Evolutionary conservation across 2,797 vertebrate species (phyloP), one percentile per base, ranked within the genome.

Genomic region (Myotis planiceps): DNA sequence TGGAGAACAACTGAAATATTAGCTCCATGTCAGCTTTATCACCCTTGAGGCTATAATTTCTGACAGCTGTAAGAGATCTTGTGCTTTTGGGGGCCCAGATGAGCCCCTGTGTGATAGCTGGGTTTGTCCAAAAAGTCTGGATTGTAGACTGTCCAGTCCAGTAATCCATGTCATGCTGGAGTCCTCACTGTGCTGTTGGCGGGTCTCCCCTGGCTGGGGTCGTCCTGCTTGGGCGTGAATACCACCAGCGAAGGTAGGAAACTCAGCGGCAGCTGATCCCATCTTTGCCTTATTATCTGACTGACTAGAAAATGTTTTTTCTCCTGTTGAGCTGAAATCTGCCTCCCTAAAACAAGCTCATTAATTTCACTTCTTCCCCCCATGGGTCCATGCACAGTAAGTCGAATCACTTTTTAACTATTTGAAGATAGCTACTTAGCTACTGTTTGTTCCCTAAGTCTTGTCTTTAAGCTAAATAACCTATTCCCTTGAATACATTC

Each of bases 1-100:
- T 82, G 78, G 83, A 96, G 93, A 96, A 95, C 75, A 97, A 96
- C 92, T 96, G 65, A 96, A 96, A 92, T 96, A 85, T 97, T 90
- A 98, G 87, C 72, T 92, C 88, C 66, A 23, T 94, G 49, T 97
- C 92, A 96, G 84, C 63, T 91, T 96, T 82, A 87, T 69, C 91
- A 88, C 88, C 81, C 53, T 93, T 0, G 4, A 60, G 68, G 60
- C 86, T 96, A 18, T 96, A 94, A 89, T 95, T 96, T 95, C 80
- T 90, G 89, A 96, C 68, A 96, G 83, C 90, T 93, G 93, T 94
- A 95, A 92, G 93, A 88, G 53, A 90, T 92, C 95, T 95, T 79
- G 80, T 85, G 58, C 78, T 96, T 97, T 84, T 90, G 53, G 87
- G 69, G 87, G 66, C 75, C 83, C 37, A 66, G 66, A 92, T 93